Percentiles rank a stretch among this genome's conserved stretches.
phyloP scores from a whole-genome alignment of 2,113 vertebrate genomes.

The Hylia prasina region DNA sequence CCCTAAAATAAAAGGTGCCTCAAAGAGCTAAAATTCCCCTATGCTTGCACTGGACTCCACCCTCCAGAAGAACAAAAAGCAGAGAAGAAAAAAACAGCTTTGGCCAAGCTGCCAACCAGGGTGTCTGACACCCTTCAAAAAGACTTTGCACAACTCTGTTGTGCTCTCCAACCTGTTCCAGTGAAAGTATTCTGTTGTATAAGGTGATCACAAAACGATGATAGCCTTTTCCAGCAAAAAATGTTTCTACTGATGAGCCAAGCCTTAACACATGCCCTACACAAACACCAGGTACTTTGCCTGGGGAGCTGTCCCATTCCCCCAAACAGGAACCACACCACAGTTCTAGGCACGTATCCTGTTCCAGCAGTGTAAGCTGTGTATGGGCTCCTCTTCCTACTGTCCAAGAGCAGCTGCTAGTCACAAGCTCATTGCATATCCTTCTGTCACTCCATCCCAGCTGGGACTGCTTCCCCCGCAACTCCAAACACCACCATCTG shows the following conservation, averaged over 20 bases:
- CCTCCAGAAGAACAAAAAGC: background rate
- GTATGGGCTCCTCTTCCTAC: background rate
- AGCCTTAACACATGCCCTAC: accelerated
- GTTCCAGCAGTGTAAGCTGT: background rate
- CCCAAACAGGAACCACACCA: background rate
- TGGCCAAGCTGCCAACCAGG: background rate
- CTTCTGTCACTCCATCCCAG: background rate
- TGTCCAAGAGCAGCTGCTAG: background rate
- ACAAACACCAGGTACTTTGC: too few relatives aligned
- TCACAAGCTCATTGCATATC: background rate
- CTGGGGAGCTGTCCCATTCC: background rate
- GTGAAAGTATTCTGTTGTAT: background rate
- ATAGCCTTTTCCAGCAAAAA: background rate
- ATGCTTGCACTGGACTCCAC: background rate
- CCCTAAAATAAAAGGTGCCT: background rate
- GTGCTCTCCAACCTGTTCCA: background rate
- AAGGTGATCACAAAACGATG: background rate
- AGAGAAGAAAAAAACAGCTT: background rate
- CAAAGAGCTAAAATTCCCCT: background rate
- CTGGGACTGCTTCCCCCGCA: background rate
- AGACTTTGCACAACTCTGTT: background rate
- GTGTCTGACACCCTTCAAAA: background rate
- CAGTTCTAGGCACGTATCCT: background rate
- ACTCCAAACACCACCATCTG: background rate
- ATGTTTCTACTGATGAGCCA: background rate